Conservation (phyloP, 2,797 vertebrate species). For the Pagetopsis macropterus region DNA sequence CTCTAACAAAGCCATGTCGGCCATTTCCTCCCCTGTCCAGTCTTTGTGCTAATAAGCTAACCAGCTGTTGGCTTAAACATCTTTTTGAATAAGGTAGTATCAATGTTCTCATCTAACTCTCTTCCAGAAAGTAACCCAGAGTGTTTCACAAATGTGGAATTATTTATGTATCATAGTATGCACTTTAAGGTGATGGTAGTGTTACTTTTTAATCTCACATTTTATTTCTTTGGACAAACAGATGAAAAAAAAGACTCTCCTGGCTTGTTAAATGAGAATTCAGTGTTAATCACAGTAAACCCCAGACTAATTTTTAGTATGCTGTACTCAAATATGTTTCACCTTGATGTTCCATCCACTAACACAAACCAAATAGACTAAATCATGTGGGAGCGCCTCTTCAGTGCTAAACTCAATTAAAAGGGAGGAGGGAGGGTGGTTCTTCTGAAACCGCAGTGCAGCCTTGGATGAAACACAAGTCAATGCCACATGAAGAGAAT, state of each 20-base stretch:
- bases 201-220: not conserved
- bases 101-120: not conserved
- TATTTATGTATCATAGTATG: no score
- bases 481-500: slow-evolving; percentile 52
- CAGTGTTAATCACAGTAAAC: slow-evolving; percentile 15
- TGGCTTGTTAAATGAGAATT: not conserved
- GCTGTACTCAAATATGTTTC: slow-evolving; percentile 18
- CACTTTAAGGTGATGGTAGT: no score
- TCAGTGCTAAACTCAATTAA: slow-evolving; percentile 30
- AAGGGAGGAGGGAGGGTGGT: not conserved
- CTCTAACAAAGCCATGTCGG: no score
- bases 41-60: no score
- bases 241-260: not conserved
- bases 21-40: no score
- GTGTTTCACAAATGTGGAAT: no score
- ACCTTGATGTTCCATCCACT: slow-evolving; percentile 24
- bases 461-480: slow-evolving; percentile 47
- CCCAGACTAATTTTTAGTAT: not conserved
- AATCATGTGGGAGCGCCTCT: slow-evolving; percentile 11
- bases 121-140: no score
- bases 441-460: slow-evolving; percentile 21
- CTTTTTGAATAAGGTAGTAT: no score
- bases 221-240: not conserved
- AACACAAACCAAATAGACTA: slow-evolving; percentile 20
- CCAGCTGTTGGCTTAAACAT: no score